Evolutionary conservation across 2,888 invertebrate genomes (phyloP).

Genomic region (Dendrolimus pini): DNA sequence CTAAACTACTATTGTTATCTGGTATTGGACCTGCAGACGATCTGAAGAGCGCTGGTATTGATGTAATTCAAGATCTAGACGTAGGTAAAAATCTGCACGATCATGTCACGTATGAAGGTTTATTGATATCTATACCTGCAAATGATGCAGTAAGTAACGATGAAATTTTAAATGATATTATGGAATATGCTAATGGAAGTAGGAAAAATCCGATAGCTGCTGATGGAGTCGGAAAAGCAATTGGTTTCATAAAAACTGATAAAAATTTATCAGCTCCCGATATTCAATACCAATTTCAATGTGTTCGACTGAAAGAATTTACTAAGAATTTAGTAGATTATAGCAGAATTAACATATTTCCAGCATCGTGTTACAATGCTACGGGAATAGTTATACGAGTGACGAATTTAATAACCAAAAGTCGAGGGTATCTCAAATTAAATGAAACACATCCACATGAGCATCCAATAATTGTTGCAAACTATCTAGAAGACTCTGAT

Average conservation of each 20-base stretch:
- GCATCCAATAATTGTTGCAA: slow-evolving; percentile 81
- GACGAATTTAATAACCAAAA: slow-evolving; percentile 76
- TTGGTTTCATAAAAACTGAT: slow-evolving; percentile 74
- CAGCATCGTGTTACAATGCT: slow-evolving; percentile 77
- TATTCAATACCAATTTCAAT: slow-evolving; percentile 75
- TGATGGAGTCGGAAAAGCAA: slow-evolving; percentile 70
- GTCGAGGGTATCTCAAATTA: slow-evolving; percentile 77
- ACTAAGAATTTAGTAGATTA: slow-evolving; percentile 55
- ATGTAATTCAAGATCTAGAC: slow-evolving; percentile 37
- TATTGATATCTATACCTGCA: slow-evolving; percentile 70
- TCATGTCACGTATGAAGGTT: slow-evolving; percentile 55
- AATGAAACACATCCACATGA: slow-evolving; percentile 81
- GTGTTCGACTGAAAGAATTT: slow-evolving; percentile 65
- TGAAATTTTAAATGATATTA: slow-evolving; percentile 48
- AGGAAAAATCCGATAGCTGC: slow-evolving; percentile 67
- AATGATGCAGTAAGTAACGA: slow-evolving; percentile 52
- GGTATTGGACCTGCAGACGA: slow-evolving; percentile 51
- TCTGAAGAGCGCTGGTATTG: slow-evolving; percentile 32
- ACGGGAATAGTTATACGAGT: slow-evolving; percentile 63
- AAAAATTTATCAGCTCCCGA: slow-evolving; percentile 73
- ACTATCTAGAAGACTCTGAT: slow-evolving; percentile 75
- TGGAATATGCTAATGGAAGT: slow-evolving; percentile 42
- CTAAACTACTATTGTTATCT: slow-evolving; percentile 51
- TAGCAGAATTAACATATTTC: slow-evolving; percentile 44
- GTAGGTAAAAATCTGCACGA: slow-evolving; percentile 60